Percentiles rank a stretch among this genome's conserved stretches.
These are phyloP conservation scores for Sphyrna mokarran DNA, from an alignment of 2,113 vertebrate genomes.

Conservation along the genomic window DNA sequence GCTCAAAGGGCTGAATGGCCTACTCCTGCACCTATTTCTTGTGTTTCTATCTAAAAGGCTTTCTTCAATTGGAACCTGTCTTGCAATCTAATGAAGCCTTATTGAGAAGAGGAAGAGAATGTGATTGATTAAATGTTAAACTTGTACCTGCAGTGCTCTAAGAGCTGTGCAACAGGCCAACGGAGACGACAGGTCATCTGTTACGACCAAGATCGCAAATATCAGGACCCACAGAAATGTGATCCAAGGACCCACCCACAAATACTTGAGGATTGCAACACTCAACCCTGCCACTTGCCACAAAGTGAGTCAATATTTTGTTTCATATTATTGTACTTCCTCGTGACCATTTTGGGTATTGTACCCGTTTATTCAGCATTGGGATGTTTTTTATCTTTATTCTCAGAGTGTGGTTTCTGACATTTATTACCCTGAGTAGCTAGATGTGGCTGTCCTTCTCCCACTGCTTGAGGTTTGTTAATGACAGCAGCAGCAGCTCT, in stretches of 20 bases:
- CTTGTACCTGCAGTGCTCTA: conserved; percentile 68
- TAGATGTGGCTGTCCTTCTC: no score
- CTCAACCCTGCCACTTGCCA: conserved; percentile 70
- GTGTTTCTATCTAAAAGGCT: background rate
- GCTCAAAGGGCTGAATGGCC: no score
- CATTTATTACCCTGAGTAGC: background rate
- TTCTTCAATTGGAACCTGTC: background rate
- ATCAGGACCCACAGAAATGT: conserved; percentile 64
- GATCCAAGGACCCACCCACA: conserved; percentile 56
- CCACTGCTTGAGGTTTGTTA: no score
- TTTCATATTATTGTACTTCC: background rate
- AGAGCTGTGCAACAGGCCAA: conserved; percentile 73
- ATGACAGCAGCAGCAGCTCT: no score
- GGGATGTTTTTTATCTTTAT: background rate
- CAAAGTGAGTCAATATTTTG: conserved; percentile 62
- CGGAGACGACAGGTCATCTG: conserved; percentile 82
- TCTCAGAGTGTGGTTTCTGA: background rate
- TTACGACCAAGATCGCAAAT: conserved; percentile 60
- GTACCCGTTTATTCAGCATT: background rate
- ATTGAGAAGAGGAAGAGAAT: background rate
- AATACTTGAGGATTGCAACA: conserved; percentile 72
- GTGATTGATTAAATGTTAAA: no score
- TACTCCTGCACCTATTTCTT: no score
- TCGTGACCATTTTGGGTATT: background rate
- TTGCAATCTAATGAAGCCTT: background rate